Percentiles rank a stretch among this genome's conserved stretches.
phyloP scores from a whole-genome alignment of 53 echinoderm and acorn worm species.

The Hippasteria phrygiana region DNA sequence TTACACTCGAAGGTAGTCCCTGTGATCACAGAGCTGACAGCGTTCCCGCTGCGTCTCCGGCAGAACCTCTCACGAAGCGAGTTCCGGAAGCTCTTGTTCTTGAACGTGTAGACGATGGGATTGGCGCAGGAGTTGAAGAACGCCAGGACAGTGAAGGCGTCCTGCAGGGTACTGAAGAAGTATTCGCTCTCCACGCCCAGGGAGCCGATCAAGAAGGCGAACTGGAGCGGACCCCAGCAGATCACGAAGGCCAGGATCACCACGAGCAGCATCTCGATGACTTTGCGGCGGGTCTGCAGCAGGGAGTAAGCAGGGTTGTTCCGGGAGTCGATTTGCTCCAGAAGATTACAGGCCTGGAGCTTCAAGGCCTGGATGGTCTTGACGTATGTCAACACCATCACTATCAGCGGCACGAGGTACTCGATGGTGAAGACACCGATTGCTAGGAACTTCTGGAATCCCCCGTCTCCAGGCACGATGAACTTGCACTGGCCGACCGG shows the following conservation, averaged over 20 bases:
- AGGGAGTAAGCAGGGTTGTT: slow-evolving; percentile 46
- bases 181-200: not conserved
- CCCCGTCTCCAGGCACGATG: slow-evolving; percentile 20
- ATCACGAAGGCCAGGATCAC: slow-evolving; percentile 70
- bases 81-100: slow-evolving; percentile 67
- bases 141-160: slow-evolving; percentile 21
- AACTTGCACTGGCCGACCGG: not conserved
- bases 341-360: slow-evolving; percentile 44
- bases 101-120: slow-evolving; percentile 65
- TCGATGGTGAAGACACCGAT: slow-evolving; percentile 63
- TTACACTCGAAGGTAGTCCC: not conserved
- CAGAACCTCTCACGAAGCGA: not conserved
- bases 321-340: slow-evolving; percentile 33
- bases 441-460: slow-evolving; percentile 59
- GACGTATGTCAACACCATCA: slow-evolving; percentile 77
- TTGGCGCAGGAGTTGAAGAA: slow-evolving; percentile 66
- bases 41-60: not conserved
- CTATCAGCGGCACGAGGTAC: slow-evolving; percentile 63
- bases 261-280: slow-evolving; percentile 69
- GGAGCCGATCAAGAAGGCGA: not conserved
- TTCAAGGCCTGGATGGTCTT: slow-evolving; percentile 68
- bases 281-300: slow-evolving; percentile 56
- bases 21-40: not conserved
- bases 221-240: slow-evolving; percentile 73
- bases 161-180: not conserved